Evolutionary conservation across 2,888 invertebrate genomes (phyloP).

Genomic region (Sipunculus nudus): DNA sequence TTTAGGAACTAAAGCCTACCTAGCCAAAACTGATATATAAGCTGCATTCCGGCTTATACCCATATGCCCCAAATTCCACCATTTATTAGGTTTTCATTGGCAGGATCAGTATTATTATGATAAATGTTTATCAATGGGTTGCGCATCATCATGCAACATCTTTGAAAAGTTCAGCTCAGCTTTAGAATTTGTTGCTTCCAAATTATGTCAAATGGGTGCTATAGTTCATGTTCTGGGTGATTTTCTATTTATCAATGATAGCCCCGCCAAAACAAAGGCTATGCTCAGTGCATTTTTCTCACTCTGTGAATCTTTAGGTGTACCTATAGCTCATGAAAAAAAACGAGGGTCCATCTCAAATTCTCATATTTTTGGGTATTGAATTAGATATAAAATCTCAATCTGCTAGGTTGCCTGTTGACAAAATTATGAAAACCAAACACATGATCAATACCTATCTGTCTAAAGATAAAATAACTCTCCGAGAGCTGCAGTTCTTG

Average conservation of each 20-base stretch:
- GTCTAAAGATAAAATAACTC: neutral
- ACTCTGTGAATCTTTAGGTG: neutral
- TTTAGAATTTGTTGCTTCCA: neutral
- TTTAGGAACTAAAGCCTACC: neutral
- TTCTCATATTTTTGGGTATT: neutral
- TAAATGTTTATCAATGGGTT: neutral
- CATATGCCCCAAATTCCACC: neutral
- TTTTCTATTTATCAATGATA: neutral
- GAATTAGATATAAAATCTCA: neutral
- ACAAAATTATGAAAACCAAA: no score
- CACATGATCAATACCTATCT: no score
- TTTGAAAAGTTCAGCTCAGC: neutral
- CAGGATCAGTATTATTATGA: neutral
- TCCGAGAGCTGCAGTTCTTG: neutral
- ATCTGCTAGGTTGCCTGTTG: neutral
- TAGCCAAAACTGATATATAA: neutral
- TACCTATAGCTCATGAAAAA: neutral
- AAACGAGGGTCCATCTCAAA: neutral
- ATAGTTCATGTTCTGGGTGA: no score
- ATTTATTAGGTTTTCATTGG: neutral
- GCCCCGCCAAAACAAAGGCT: neutral
- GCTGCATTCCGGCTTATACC: neutral
- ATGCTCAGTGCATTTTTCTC: neutral
- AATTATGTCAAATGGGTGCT: no score
- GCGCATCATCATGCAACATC: neutral